Evolutionary conservation across 2,113 vertebrate genomes (phyloP).

Genomic region (Tetrax tetrax): DNA sequence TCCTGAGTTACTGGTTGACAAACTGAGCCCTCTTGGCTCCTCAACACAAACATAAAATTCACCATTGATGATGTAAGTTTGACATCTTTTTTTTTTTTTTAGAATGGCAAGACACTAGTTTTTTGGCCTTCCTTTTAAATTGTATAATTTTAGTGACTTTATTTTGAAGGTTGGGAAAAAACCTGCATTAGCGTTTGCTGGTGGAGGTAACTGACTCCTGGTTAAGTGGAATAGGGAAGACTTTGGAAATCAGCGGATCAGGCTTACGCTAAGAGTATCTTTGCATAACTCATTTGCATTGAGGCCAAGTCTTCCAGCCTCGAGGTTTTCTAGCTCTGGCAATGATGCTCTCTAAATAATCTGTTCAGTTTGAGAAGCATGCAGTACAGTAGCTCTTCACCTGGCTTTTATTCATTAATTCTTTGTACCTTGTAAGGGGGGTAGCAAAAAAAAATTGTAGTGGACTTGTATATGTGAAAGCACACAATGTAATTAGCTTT

Average conservation of each 20-base stretch:
- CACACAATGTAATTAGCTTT: background rate
- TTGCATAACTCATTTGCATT: background rate
- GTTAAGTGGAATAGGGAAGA: background rate
- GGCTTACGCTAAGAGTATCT: background rate
- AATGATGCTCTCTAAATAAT: background rate
- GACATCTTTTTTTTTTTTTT: too few relatives aligned
- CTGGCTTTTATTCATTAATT: background rate
- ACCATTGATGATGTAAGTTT: background rate
- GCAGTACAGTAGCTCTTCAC: background rate
- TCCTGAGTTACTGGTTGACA: background rate
- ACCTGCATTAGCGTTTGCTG: background rate
- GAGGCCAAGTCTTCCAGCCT: background rate
- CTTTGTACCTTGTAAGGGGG: background rate
- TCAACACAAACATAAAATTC: background rate
- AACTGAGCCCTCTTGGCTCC: background rate
- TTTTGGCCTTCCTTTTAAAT: background rate
- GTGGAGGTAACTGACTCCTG: background rate
- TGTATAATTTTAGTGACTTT: background rate
- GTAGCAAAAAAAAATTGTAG: background rate
- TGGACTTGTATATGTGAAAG: background rate
- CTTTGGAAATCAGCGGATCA: background rate
- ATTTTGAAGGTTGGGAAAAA: background rate
- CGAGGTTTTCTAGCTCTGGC: background rate
- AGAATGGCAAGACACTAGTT: background rate
- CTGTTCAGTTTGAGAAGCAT: background rate